Conservation (phyloP, 2,888 invertebrate genomes). For the Gnatocerus cornutus region DNA sequence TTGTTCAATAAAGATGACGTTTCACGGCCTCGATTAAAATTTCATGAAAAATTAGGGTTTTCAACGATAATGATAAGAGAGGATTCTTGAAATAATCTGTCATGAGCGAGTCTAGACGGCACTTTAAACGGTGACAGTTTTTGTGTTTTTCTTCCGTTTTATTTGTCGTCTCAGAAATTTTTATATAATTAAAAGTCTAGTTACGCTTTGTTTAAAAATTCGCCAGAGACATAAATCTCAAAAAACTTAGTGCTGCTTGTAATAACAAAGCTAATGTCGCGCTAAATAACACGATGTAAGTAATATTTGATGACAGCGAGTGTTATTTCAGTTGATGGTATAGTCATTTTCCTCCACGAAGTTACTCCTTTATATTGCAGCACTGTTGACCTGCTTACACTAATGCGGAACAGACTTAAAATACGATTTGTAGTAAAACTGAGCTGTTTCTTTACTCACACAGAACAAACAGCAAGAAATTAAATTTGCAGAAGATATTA, state of each 20-base stretch:
- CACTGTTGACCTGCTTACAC: too few species aligned
- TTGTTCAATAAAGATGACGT: slow-evolving; percentile 11
- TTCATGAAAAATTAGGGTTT: slow-evolving; percentile 28
- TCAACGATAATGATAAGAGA: slow-evolving; percentile 17
- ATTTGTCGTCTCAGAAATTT: too few species aligned
- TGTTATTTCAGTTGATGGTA: not conserved
- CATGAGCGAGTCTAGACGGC: not conserved
- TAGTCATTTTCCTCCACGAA: too few species aligned
- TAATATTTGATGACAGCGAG: not conserved
- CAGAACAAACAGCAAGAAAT: too few species aligned
- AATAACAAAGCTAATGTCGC: slow-evolving; percentile 3
- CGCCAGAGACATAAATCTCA: not conserved
- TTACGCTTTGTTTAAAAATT: not conserved
- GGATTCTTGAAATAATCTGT: slow-evolving; percentile 19
- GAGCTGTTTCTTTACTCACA: too few species aligned
- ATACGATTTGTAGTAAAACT: too few species aligned
- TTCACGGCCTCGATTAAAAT: slow-evolving; percentile 26
- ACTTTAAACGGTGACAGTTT: too few species aligned
- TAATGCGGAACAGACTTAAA: too few species aligned
- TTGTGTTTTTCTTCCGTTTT: too few species aligned
- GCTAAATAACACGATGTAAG: slow-evolving; percentile 4
- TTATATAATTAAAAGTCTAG: too few species aligned
- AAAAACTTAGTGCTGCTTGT: not conserved
- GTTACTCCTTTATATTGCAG: too few species aligned
- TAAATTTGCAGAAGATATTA: too few species aligned